Evolutionary conservation across 2,888 invertebrate genomes (phyloP).

Genomic region (Lymantria monacha): DNA sequence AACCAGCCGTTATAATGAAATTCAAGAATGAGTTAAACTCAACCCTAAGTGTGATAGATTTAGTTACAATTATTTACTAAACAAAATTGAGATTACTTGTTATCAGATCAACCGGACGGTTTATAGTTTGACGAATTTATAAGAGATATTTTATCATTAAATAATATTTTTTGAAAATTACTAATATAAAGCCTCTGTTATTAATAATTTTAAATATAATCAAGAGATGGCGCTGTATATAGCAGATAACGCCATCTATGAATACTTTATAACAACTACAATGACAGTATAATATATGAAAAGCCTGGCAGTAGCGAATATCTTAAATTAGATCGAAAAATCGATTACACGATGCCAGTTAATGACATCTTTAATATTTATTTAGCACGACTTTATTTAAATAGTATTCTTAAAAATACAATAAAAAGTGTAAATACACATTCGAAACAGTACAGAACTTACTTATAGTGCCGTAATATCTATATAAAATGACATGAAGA

Average conservation of each 20-base stretch:
- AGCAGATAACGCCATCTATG: neutral
- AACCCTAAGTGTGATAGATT: no score
- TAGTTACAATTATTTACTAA: neutral
- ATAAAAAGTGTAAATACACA: neutral
- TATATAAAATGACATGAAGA: neutral
- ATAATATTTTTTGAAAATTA: neutral
- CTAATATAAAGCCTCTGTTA: neutral
- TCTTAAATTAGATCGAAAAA: neutral
- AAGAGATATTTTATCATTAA: neutral
- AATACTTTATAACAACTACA: neutral
- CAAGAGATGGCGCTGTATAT: neutral
- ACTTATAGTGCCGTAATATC: neutral
- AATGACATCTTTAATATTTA: neutral
- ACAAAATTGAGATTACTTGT: neutral
- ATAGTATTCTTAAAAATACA: neutral
- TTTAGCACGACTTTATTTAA: neutral
- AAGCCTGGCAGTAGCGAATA: neutral
- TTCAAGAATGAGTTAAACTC: neutral
- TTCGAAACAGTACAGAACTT: slow-evolving; percentile 4
- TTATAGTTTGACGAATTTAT: neutral
- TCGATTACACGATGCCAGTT: neutral
- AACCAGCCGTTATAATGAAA: neutral
- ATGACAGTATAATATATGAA: neutral
- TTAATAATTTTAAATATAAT: neutral
- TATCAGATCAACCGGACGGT: neutral